phyloP scores from a whole-genome alignment of 37 sponge, comb jelly and placozoan genomes.

The Chondrilla cf. caribensis region DNA sequence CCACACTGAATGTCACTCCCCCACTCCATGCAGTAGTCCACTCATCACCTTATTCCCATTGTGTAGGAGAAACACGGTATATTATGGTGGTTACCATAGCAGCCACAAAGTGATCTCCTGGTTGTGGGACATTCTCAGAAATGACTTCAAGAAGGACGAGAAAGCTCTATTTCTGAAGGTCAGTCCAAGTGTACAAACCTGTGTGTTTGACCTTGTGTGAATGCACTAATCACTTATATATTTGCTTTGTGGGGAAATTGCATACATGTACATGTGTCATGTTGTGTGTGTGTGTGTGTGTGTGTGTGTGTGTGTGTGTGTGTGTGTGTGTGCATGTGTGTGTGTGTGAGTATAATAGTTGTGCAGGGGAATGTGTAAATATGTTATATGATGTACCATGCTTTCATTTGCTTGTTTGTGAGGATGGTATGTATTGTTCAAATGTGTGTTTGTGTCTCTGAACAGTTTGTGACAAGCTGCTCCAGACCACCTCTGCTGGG shows the following conservation, averaged over 20 bases:
- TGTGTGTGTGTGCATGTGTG: not conserved
- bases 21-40: not conserved
- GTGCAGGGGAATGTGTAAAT: not conserved
- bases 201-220: not conserved
- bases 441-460: no score
- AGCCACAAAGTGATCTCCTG: constrained; percentile 86
- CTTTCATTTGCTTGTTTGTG: not conserved
- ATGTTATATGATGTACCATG: not conserved
- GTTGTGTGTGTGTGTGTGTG: constrained; percentile 21
- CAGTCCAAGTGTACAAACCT: not conserved
- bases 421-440: not conserved
- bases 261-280: no score
- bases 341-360: no score
- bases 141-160: constrained; percentile 78
- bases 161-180: constrained; percentile 85
- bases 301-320: constrained; percentile 4
- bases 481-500: constrained; percentile 95
- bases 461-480: constrained; percentile 98
- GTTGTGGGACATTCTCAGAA: constrained; percentile 95
- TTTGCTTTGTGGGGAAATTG: not conserved
- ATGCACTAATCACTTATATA: not conserved
- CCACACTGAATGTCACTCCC: no score
- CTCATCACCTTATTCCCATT: not conserved
- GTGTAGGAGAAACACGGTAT: constrained; percentile 75
- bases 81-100: constrained; percentile 92